phyloP scores from a whole-genome alignment of 2,797 vertebrate species.

The Pseudochromis fuscus region DNA sequence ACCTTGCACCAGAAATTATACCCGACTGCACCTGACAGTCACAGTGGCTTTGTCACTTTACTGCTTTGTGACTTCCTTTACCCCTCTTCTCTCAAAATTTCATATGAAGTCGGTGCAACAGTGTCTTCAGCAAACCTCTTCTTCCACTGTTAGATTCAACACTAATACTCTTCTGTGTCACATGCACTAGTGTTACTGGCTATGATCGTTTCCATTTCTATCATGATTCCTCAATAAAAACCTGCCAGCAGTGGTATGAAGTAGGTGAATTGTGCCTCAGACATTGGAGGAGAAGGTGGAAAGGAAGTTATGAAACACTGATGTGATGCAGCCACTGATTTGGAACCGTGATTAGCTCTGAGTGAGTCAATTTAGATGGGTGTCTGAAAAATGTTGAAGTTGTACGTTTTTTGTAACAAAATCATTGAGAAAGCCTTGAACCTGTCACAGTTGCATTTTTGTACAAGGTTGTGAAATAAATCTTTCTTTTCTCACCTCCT shows the following conservation, averaged over 20 bases:
- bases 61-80: constrained; percentile 39
- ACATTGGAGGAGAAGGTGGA: neutral
- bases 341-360: constrained; percentile 19
- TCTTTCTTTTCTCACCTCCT: constrained; percentile 66
- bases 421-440: constrained; percentile 48
- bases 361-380: constrained; percentile 7
- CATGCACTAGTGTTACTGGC: neutral
- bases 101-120: no score
- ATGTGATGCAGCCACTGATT: constrained; percentile 11
- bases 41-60: constrained; percentile 9
- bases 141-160: neutral
- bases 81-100: neutral
- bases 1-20: constrained; percentile 40
- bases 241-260: neutral
- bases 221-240: neutral
- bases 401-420: constrained; percentile 59
- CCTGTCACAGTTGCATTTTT: constrained; percentile 72
- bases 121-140: neutral
- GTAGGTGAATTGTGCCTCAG: neutral
- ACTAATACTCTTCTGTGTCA: neutral
- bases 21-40: constrained; percentile 28
- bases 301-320: constrained; percentile 37
- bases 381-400: constrained; percentile 22
- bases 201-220: neutral
- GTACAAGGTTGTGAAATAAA: constrained; percentile 80